phyloP scores from a whole-genome alignment of 2,113 vertebrate species.

The Gymnorhina tibicen region DNA sequence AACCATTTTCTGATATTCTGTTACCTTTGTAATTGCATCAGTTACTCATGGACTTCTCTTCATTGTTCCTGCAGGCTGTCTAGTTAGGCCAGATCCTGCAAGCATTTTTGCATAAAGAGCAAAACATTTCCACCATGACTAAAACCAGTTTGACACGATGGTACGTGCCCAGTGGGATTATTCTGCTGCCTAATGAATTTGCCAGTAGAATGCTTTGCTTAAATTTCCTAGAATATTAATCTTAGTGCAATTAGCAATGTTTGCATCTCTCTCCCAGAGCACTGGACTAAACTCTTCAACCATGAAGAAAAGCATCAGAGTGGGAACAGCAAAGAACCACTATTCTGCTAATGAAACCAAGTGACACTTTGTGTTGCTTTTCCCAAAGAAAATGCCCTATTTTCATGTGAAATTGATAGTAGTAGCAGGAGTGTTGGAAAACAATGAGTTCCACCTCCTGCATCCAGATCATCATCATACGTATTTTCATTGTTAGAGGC shows the following conservation, averaged over 20 bases:
- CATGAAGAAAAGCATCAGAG: not conserved
- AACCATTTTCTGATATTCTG: not conserved
- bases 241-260: conserved; percentile 8
- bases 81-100: not conserved
- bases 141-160: not conserved
- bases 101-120: not conserved
- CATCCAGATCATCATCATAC: not conserved
- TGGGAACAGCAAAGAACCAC: not conserved
- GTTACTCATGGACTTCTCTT: not conserved
- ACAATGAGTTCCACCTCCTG: not conserved
- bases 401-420: not conserved
- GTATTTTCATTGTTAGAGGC: not conserved
- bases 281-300: not conserved
- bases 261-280: not conserved
- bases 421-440: not conserved
- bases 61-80: not conserved
- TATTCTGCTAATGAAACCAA: not conserved
- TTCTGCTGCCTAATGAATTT: conserved; percentile 14
- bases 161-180: not conserved
- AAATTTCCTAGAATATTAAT: conserved; percentile 34
- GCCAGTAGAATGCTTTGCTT: not conserved
- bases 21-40: not conserved
- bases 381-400: not conserved
- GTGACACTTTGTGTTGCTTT: not conserved
- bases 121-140: conserved; percentile 5